Percentiles rank a stretch among this genome's conserved stretches.
These are phyloP conservation scores for Augochlora pura DNA, from an alignment of 1,140 invertebrate species.

Conservation along the genomic window DNA sequence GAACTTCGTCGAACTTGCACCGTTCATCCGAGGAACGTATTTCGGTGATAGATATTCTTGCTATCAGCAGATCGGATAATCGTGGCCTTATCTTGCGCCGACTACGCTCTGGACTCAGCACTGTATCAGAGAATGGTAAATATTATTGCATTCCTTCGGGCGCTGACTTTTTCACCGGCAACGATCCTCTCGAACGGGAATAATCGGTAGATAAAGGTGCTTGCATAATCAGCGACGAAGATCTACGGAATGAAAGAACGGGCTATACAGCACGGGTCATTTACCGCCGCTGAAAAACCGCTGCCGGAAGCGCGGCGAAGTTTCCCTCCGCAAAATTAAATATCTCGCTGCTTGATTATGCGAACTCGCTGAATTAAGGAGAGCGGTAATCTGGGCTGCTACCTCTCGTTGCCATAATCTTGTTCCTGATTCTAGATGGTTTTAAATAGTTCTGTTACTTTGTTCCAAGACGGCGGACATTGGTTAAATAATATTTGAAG, in stretches of 20 bases:
- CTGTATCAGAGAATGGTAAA: not conserved
- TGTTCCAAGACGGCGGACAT: too few relatives aligned
- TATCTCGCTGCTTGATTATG: not conserved
- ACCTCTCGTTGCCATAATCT: not conserved
- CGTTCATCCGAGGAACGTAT: too few relatives aligned
- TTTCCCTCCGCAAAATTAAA: conserved; percentile 17
- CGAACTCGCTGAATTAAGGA: conserved; percentile 8
- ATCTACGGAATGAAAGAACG: not conserved
- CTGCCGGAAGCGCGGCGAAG: not conserved
- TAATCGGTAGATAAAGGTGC: not conserved
- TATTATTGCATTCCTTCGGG: not conserved
- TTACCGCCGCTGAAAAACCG: conserved; percentile 8
- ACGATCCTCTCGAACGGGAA: too few relatives aligned
- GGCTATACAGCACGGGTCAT: conserved; percentile 14
- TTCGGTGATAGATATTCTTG: too few relatives aligned
- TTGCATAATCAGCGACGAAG: not conserved
- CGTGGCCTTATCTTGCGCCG: too few relatives aligned
- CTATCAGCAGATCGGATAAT: too few relatives aligned
- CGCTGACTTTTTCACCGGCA: not conserved
- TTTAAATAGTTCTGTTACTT: too few relatives aligned
- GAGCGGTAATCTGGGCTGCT: too few relatives aligned
- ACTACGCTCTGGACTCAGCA: too few relatives aligned
- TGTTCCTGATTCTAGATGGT: not conserved
- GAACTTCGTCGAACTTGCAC: too few relatives aligned
- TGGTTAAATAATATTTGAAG: too few relatives aligned